These are phyloP conservation scores for Tarsius wallacei DNA, from an alignment of 2,797 vertebrate species.

Conservation along the genomic window DNA sequence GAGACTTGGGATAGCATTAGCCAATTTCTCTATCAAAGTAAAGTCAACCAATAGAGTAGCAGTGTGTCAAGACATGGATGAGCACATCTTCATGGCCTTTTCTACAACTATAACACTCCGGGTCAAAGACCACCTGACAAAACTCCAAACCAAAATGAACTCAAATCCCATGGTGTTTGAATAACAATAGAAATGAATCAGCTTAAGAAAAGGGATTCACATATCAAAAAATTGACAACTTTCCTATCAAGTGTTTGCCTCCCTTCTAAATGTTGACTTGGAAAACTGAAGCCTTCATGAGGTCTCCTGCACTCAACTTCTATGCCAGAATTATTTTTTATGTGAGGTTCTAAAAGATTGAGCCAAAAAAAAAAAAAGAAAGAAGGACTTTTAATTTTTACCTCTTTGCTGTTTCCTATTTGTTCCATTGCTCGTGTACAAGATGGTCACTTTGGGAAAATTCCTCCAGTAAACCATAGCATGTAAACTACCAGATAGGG, in stretches of 20 bases:
- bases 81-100: slow-evolving; percentile 79
- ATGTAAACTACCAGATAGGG: slow-evolving; percentile 7
- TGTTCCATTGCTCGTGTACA: not conserved
- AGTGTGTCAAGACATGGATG: slow-evolving; percentile 32
- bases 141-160: slow-evolving; percentile 50
- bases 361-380: no score
- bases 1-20: slow-evolving; percentile 77
- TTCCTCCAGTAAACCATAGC: slow-evolving; percentile 6
- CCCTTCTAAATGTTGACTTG: slow-evolving; percentile 17
- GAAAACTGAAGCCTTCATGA: not conserved
- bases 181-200: not conserved
- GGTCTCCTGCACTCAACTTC: not conserved
- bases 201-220: slow-evolving; percentile 12
- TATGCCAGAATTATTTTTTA: not conserved
- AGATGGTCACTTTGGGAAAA: slow-evolving; percentile 42
- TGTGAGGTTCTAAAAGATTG: not conserved
- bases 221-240: not conserved
- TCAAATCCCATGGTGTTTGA: not conserved
- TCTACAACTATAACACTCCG: slow-evolving; percentile 37
- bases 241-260: slow-evolving; percentile 14
- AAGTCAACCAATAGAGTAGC: slow-evolving; percentile 82
- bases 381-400: not conserved
- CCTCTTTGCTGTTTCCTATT: slow-evolving; percentile 32
- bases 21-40: slow-evolving; percentile 86
- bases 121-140: slow-evolving; percentile 50